These are phyloP conservation scores for Odocoileus hemionus DNA, from an alignment of 2,113 vertebrate species.

Conservation along the genomic window DNA sequence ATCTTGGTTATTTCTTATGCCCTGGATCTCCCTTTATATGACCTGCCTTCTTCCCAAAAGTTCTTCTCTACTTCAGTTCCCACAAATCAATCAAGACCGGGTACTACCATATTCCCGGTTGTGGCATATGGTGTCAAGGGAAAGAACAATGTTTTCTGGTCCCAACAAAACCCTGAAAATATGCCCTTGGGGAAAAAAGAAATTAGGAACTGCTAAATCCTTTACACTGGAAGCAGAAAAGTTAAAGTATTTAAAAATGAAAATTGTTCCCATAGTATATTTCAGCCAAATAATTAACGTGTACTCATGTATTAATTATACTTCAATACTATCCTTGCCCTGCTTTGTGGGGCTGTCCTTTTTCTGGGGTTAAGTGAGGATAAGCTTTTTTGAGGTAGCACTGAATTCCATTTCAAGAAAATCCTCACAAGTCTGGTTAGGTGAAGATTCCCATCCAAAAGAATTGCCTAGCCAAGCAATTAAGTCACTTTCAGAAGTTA, in stretches of 20 bases:
- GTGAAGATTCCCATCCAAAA: background rate
- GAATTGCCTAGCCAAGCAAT: conserved; percentile 40
- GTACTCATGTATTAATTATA: conserved; percentile 23
- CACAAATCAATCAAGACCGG: background rate
- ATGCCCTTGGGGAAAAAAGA: background rate
- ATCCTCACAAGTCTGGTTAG: conserved; percentile 13
- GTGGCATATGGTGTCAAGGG: background rate
- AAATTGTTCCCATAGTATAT: conserved; percentile 34
- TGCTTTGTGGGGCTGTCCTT: background rate
- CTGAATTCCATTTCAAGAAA: conserved; percentile 22
- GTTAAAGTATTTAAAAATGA: conserved; percentile 23
- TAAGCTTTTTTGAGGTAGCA: background rate
- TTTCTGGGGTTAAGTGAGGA: conserved; percentile 23
- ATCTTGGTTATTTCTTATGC: background rate
- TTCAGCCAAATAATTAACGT: conserved; percentile 59
- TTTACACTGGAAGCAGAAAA: background rate
- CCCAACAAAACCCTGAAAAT: background rate
- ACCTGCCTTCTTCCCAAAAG: background rate
- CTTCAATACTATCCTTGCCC: background rate
- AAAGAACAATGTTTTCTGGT: background rate
- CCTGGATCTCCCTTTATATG: background rate
- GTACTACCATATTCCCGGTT: background rate
- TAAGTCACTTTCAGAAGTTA: conserved; percentile 48
- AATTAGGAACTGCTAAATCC: background rate
- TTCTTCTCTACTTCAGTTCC: background rate